A percentile compares a stretch with the other conserved stretches of the same genome.
phyloP scores from a whole-genome alignment of 2,797 vertebrate genomes.

The Manis crassicaudata region DNA sequence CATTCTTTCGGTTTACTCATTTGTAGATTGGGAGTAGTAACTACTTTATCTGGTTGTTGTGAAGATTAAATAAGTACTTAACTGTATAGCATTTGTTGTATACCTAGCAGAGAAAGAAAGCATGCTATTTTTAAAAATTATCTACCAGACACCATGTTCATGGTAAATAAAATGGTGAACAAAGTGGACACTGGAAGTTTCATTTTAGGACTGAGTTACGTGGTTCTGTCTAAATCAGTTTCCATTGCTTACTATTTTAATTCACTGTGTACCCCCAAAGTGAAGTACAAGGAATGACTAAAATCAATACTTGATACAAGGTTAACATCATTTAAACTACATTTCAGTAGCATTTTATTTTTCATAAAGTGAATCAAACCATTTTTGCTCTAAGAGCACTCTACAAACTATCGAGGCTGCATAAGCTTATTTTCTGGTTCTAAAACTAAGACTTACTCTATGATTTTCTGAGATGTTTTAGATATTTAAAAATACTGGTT shows the following conservation, averaged over 20 bases:
- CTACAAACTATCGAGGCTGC: neutral
- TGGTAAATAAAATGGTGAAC: neutral
- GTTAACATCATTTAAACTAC: neutral
- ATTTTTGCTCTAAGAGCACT: neutral
- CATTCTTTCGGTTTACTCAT: neutral
- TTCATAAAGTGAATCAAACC: slow-evolving; percentile 3
- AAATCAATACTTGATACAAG: slow-evolving; percentile 8
- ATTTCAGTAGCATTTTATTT: slow-evolving; percentile 47
- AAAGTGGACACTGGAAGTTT: neutral
- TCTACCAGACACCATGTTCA: neutral
- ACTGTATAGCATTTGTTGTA: neutral
- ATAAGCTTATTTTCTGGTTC: neutral
- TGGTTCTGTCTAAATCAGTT: neutral
- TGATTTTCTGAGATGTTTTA: neutral
- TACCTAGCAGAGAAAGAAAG: neutral
- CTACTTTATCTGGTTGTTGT: neutral
- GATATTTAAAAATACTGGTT: neutral
- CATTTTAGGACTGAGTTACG: neutral
- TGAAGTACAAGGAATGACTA: neutral
- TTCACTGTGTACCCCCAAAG: neutral
- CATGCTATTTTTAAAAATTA: neutral
- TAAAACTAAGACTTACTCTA: slow-evolving; percentile 10
- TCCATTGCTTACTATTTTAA: neutral
- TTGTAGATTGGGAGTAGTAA: neutral
- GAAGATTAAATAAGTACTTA: neutral